Base-by-base conservation (phyloP, 2,888 invertebrate species). In the Orgyia antiqua region DNA sequence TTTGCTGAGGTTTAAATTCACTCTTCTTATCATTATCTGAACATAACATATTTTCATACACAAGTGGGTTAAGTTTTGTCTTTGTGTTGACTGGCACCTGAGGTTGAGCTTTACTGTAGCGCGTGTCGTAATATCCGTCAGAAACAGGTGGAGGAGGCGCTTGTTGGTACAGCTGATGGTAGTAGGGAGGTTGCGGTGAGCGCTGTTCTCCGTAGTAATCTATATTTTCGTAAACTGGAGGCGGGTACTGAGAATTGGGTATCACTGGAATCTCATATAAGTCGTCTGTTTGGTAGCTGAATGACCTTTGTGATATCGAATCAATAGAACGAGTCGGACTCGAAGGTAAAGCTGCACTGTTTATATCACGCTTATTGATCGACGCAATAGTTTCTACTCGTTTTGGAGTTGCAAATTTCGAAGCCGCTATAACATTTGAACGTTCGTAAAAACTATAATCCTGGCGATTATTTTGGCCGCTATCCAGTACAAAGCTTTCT, bases 391-490 rank as follows among this genome's bases (percentile, higher is more conserved):
- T 89, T 60, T 92, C 92, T 5, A 93, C 89, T 45, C 91, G 88
- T 64, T 93, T 93, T 29, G 93, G 92, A 19, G 92, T 92, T 24
- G 93, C 92, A 65, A 91, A 94, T 66, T 94, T 93, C 6, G 93
- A 92, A 27, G 93, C 90, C 10, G 92, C 91, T 53, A 93, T 93
- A 34, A 93, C 91, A 58, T 92, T 93, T 36, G 90, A 92, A 33
- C 93, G 88, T 60, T 93, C 94, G 45, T 87, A 87, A 55, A 84
- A 83, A 55, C 83, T 84, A 45, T 87, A 87, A 66, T 87, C 87
- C 47, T 80, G 83, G 19, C 80, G 76, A 58, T 69, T 73, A 42
- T 61, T 67, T 44, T 74, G 75, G 38, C 87, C 77, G 57, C 80
- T 88, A 41, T 89, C 89, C 36, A 89, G 78, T 9, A 89, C 87